These are phyloP conservation scores for Syrista parreyssii DNA, from an alignment of 2,888 invertebrate genomes.

Conservation along the genomic window DNA sequence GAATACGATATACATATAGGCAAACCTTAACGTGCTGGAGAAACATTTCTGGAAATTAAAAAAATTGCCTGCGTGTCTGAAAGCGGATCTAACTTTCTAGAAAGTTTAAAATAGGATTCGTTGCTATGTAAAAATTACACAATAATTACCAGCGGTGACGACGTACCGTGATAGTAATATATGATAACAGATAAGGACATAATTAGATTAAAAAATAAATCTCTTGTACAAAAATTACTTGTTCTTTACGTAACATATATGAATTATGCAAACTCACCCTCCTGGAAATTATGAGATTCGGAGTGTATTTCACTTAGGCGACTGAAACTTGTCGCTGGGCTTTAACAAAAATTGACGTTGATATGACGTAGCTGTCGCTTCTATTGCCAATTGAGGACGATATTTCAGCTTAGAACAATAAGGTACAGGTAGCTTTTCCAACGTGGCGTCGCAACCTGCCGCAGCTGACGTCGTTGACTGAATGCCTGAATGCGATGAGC, in stretches of 20 bases:
- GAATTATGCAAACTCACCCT: slow-evolving; percentile 42
- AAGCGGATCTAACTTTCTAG: not conserved
- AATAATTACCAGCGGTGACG: not conserved
- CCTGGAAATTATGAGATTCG: slow-evolving; percentile 40
- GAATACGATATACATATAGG: not conserved
- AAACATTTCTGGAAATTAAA: not conserved
- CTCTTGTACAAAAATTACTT: not conserved
- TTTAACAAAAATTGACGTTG: slow-evolving; percentile 17
- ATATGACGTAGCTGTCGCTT: not conserved
- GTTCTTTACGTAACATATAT: not conserved
- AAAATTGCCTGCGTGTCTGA: not conserved
- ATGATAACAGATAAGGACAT: not conserved
- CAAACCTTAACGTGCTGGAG: not conserved
- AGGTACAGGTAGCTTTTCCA: not conserved
- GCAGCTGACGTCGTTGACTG: not conserved
- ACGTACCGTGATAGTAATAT: not conserved
- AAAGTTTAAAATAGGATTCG: not conserved
- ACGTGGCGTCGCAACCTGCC: not conserved
- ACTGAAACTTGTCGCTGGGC: not conserved
- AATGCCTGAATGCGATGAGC: slow-evolving; percentile 18
- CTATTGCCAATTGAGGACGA: not conserved
- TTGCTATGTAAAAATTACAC: not conserved
- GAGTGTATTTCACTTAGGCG: slow-evolving; percentile 36
- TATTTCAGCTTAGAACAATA: not conserved
- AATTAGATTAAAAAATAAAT: not conserved